Base-by-base conservation (phyloP, 2,113 vertebrate species). In the Manacus vitellinus region DNA sequence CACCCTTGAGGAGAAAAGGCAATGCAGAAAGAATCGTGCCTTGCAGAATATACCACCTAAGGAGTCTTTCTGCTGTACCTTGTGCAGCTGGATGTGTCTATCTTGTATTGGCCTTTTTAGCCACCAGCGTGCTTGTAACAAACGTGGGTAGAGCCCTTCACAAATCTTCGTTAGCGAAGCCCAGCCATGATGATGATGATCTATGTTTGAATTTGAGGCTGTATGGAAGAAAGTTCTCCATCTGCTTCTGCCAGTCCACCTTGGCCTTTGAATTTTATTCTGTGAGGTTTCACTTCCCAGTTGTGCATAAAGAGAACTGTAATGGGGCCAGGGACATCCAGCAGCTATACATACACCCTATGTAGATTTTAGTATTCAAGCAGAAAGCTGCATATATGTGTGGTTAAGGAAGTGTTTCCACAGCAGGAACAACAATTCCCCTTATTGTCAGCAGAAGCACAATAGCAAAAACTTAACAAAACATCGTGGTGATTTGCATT, bases 341-440 rank as follows among this genome's bases (percentile, higher is more conserved):
- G 74, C 81, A 94, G 83, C 85, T 89, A 66, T 46, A 79, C 1
- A 4, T 61, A 88, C 51, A 68, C 27, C 33, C 70, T 73, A 12
- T 56, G 63, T 79, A 78, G 47, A 43, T 71, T 95, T 73, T 87
- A 87, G n/a, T 63, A 66, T 78, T 96, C 88, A 85, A 93, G 92
- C 88, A 91, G 72, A 92, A 90, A 96, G 81, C 52, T 93, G 92
- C 65, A 93, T 94, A 49, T 93, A 88, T 92, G 78, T 97, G 93
- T 93, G 90, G 92, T 97, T 97, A 97, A 94, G 58, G 67, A 85
- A 96, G 72, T 41, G 22, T 94, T 97, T 97, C 90, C 79, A 65
- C 91, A 97, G 84, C 85, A 96, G 89, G 92, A 95, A 91, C 83
- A 85, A 84, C 79, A 96, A 85, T 96, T 96, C 71, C 54, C 41